Base-by-base conservation (phyloP, 2,113 vertebrate genomes). In the Megalops atlanticus region DNA sequence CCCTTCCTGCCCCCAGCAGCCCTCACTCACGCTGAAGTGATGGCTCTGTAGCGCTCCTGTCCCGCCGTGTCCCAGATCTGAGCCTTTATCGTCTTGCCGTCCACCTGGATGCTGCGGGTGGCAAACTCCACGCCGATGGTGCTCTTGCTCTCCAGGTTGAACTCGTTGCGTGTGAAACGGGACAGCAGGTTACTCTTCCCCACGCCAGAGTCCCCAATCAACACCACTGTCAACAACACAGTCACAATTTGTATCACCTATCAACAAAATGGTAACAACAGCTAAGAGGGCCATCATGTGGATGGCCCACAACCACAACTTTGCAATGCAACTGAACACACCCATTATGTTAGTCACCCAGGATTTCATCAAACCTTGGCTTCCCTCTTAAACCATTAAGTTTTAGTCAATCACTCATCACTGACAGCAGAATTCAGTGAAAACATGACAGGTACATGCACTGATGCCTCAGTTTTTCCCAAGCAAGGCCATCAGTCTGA, bases 31-130 rank as follows among this genome's bases (percentile, higher is more conserved):
- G 97, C 97, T 0, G 97, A 99, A 81, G 97, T 99, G 89, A 99
- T 99, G 81, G 97, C 97, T 0, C 97, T 95, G 94, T 99, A 99
- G 87, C 97, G 93, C 78, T 99, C 97, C 89, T 99, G 97, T 76
- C 97, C 97, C 0, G 97, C 97, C 0, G 97, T 99, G 87, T 99
- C 97, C 97, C 97, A 99, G 82, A 99, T 99, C 87, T 99, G 97
- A 0, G 96, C 97, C 85, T 99, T 99, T 90, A 99, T 98, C 24
- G 95, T 99, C 92, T 98, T 99, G 83, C 96, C 95, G 0, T 99
- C 97, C 89, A 99, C 97, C 88, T 99, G 97, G 91, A 99, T 97
- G 92, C 97, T 99, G 82, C 97, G 94, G 81, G 97, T 99, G 80
- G 97, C 97, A 0, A 99, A 99, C 87, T 99, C 97, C 91, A 99